Base-by-base conservation (phyloP, 1,140 invertebrate species). In the Drosophila insularis region DNA sequence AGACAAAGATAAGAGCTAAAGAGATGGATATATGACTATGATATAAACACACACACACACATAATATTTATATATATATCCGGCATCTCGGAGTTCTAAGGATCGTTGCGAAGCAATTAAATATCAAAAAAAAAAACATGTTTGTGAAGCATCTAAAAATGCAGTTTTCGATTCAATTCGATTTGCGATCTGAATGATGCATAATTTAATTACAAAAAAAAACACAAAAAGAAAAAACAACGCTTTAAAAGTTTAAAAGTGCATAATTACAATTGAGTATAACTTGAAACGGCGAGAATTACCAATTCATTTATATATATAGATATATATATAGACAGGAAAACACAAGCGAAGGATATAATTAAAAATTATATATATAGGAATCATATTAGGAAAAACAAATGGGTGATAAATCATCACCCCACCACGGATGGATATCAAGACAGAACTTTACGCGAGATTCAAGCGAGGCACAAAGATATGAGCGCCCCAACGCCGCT, bases 281-380 rank as follows among this genome's bases (percentile, higher is more conserved):
- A 85, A 85, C 81, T 85, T 85, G 67, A 86, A 66, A 64, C 62
- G 69, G 65, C 82, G 65, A 77, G 82, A 87, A 87, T 84, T 82
- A 87, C 87, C 80, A 64, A 66, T 80, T n/a, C n/a, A n/a, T n/a
- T n/a, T n/a, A n/a, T n/a, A n/a, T n/a, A n/a, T n/a, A n/a, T n/a
- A n/a, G n/a, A n/a, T n/a, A n/a, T n/a, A n/a, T n/a, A n/a, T n/a
- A n/a, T n/a, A 87, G 78, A 84, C 84, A 19, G 64, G 50, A 54
- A 66, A 68, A 37, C 7, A 72, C 13, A 4, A 50, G 17, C 17
- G 13, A 50, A 21, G 17, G 7, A 21, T 50, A 21, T 50, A 50
- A 21, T 21, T 21, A 11, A 21, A 50, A 21, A 50, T 50, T 50
- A 50, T 50, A 21, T 21, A 10, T 21, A 21, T n/a, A 43, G 40